These are phyloP conservation scores for Dolichallabes microphthalmus DNA, from an alignment of 2,113 vertebrate species.

Conservation along the genomic window DNA sequence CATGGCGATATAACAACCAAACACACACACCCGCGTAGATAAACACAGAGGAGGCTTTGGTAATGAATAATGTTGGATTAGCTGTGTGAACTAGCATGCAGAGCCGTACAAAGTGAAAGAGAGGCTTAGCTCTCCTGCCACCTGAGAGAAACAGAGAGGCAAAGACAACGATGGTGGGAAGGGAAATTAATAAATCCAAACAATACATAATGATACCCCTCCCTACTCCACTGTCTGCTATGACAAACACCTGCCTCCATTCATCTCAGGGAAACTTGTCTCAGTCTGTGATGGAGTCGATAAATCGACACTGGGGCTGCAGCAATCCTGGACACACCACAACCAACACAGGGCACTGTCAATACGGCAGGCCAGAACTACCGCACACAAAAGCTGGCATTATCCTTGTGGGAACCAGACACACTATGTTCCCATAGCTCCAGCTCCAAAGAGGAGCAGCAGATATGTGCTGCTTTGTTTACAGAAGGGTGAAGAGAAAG, in stretches of 20 bases:
- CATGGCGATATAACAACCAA: background rate
- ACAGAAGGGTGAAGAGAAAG: background rate
- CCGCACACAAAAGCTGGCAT: constrained; percentile 52
- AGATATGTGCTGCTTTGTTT: background rate
- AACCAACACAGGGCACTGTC: constrained; percentile 33
- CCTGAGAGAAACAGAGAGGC: constrained; percentile 47
- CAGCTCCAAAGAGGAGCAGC: background rate
- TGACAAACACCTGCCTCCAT: constrained; percentile 74
- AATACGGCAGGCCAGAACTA: constrained; percentile 17
- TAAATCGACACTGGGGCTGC: constrained; percentile 79
- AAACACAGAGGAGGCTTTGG: constrained; percentile 24
- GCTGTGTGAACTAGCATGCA: constrained; percentile 75
- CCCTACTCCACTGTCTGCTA: constrained; percentile 7
- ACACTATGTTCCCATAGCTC: background rate
- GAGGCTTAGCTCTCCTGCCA: constrained; percentile 44
- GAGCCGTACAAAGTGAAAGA: constrained; percentile 61
- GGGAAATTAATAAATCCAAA: constrained; percentile 58
- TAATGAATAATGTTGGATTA: constrained; percentile 76
- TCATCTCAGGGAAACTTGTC: constrained; percentile 78
- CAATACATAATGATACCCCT: constrained; percentile 63
- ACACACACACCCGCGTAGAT: constrained; percentile 16
- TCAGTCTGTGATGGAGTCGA: constrained; percentile 82
- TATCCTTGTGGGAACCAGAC: background rate
- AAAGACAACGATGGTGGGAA: constrained; percentile 31
- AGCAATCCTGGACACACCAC: constrained; percentile 71